Percentiles rank a stretch among this genome's conserved stretches.
phyloP scores from a whole-genome alignment of 2,113 vertebrate species.

The Natator depressus region DNA sequence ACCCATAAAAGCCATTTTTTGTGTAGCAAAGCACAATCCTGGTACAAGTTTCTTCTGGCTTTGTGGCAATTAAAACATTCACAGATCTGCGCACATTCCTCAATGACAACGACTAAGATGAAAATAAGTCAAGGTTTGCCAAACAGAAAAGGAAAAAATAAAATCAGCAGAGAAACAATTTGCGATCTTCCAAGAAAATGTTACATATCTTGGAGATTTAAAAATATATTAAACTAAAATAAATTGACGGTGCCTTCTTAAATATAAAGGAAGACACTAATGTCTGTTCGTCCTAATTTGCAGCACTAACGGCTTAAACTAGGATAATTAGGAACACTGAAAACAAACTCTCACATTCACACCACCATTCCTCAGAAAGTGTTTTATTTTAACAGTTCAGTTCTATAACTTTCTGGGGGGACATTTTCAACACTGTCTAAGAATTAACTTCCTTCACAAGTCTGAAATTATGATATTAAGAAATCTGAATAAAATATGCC shows the following conservation, averaged over 20 bases:
- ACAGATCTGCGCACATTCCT: not conserved
- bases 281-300: not conserved
- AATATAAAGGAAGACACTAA: fast-evolving
- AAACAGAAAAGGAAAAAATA: not conserved
- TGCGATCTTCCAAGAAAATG: not conserved
- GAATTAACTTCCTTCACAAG: not conserved
- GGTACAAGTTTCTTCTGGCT: not conserved
- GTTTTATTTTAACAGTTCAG: not conserved
- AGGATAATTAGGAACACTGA: not conserved
- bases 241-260: not conserved
- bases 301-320: not conserved
- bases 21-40: not conserved
- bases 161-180: not conserved
- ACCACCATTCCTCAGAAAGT: fast-evolving
- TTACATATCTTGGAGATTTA: not conserved
- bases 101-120: not conserved
- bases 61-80: not conserved
- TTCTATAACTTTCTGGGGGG: not conserved
- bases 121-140: not conserved
- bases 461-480: not conserved
- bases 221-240: not conserved
- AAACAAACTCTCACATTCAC: not conserved
- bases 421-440: not conserved
- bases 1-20: not conserved
- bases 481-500: not conserved